Evolutionary conservation across 2,888 invertebrate species (phyloP).

Genomic region (Tachystola acroxantha): DNA sequence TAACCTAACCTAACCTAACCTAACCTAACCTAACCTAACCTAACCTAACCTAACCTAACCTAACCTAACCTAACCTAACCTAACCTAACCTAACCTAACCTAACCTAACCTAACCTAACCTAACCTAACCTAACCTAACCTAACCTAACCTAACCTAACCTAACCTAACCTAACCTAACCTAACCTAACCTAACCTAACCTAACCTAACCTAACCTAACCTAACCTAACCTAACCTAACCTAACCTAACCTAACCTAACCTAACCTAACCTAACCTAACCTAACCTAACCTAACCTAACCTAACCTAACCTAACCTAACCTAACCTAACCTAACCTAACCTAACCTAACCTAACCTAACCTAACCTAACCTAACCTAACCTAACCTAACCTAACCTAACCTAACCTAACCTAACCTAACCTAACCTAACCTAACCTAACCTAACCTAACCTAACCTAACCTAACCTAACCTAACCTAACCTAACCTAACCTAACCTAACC

Average conservation of each 20-base stretch:
- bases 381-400: slow-evolving; percentile 15
- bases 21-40: not conserved
- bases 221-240: slow-evolving; percentile 21
- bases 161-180: slow-evolving; percentile 23
- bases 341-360: slow-evolving; percentile 17
- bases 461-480: slow-evolving; percentile 1
- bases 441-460: slow-evolving; percentile 22
- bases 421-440: slow-evolving; percentile 21
- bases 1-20: not conserved
- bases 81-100: slow-evolving; percentile 3
- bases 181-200: slow-evolving; percentile 24
- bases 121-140: not conserved
- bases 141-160: slow-evolving; percentile 20
- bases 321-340: slow-evolving; percentile 19
- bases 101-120: slow-evolving; percentile 1
- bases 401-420: slow-evolving; percentile 19
- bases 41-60: slow-evolving; percentile 9
- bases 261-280: slow-evolving; percentile 18
- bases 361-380: slow-evolving; percentile 16
- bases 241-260: slow-evolving; percentile 20
- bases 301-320: slow-evolving; percentile 18
- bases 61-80: slow-evolving; percentile 19
- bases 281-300: slow-evolving; percentile 16
- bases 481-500: slow-evolving; percentile 5
- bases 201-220: slow-evolving; percentile 23